Evolutionary conservation across 1,140 invertebrate species (phyloP).

Genomic region (Macrobrachium rosenbergii): DNA sequence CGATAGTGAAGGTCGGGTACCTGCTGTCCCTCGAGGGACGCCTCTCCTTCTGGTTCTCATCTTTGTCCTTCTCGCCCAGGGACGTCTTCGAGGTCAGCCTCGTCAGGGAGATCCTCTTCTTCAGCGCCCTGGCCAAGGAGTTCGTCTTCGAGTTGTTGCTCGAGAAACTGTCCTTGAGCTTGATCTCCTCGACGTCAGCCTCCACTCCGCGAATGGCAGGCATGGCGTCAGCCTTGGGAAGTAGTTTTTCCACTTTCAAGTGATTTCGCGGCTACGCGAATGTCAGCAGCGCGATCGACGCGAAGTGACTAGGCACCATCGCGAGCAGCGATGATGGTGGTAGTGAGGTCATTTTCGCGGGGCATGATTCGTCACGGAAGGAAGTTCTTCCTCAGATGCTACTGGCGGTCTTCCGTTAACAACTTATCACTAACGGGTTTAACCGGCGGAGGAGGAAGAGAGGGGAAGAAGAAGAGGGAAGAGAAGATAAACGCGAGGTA

Average conservation of each 20-base stretch:
- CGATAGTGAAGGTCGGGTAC: constrained; percentile 62
- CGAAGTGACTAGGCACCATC: not conserved
- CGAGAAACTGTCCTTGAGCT: constrained; percentile 56
- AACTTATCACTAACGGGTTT: not conserved
- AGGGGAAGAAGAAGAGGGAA: not conserved
- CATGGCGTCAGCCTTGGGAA: constrained; percentile 19
- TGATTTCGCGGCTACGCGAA: not conserved
- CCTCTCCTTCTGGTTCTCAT: constrained; percentile 33
- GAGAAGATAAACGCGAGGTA: not conserved
- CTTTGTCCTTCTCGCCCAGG: constrained; percentile 29
- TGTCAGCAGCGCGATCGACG: not conserved
- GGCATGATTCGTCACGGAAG: too few species aligned
- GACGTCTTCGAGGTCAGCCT: constrained; percentile 46
- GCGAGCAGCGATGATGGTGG: too few species aligned
- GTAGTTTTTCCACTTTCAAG: not conserved
- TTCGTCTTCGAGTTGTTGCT: constrained; percentile 47
- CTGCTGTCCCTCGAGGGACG: constrained; percentile 15
- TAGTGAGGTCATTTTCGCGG: too few species aligned
- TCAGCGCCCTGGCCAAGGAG: constrained; percentile 55
- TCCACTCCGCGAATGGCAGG: constrained; percentile 59
- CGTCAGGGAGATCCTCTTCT: constrained; percentile 58
- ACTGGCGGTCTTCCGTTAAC: not conserved
- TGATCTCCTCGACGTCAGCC: constrained; percentile 62
- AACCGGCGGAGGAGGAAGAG: not conserved
- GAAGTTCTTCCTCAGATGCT: not conserved